These are phyloP conservation scores for Pristionchus pacificus DNA, from an alignment of 1,140 invertebrate species.

Conservation along the genomic window DNA sequence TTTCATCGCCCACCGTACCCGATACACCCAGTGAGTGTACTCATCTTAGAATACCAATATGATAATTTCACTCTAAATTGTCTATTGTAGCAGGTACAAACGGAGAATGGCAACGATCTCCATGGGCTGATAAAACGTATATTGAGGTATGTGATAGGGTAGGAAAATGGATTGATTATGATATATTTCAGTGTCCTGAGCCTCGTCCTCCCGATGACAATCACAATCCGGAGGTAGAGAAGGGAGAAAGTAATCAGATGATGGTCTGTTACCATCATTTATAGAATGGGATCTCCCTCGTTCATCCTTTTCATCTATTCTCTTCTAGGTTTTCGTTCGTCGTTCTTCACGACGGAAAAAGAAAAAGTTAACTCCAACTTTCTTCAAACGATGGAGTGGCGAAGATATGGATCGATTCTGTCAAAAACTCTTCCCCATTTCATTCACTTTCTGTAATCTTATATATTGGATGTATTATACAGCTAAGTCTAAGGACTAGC, in stretches of 20 bases:
- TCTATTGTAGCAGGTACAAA: background rate
- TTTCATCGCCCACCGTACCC: too few relatives aligned
- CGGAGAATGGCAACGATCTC: constrained; percentile 11
- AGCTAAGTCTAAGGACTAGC: constrained; percentile 39
- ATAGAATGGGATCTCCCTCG: too few relatives aligned
- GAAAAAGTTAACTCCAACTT: constrained; percentile 41
- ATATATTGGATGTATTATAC: constrained; percentile 56
- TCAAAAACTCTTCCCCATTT: constrained; percentile 54
- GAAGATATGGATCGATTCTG: constrained; percentile 57
- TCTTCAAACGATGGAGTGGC: constrained; percentile 56
- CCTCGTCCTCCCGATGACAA: constrained; percentile 35
- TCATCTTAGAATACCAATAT: too few relatives aligned
- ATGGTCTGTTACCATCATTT: too few relatives aligned
- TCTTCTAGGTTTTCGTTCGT: too few relatives aligned
- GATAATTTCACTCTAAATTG: too few relatives aligned
- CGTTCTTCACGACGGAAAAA: constrained; percentile 24
- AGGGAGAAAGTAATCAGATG: constrained; percentile 30
- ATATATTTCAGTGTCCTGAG: constrained; percentile 46
- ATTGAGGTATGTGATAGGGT: too few relatives aligned
- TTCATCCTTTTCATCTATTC: too few relatives aligned
- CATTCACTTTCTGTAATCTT: constrained; percentile 50
- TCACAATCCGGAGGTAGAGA: constrained; percentile 24
- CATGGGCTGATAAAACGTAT: constrained; percentile 41
- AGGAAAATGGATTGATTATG: too few relatives aligned
- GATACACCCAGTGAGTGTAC: too few relatives aligned